These are phyloP conservation scores for Heliocidaris tuberculata DNA, from an alignment of 35 echinoderm and acorn worm species.

Conservation along the genomic window DNA sequence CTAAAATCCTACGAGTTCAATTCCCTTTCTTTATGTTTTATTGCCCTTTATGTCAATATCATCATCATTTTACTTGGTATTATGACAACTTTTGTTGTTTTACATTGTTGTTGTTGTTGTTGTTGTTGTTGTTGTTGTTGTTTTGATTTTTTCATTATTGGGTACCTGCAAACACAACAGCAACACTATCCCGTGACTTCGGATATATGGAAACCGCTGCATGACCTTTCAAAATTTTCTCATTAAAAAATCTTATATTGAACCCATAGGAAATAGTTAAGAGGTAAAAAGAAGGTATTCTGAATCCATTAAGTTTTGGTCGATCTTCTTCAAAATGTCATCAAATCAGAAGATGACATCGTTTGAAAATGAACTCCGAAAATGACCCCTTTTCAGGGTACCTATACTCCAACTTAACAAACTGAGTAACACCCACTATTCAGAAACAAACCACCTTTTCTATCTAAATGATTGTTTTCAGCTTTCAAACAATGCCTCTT, in stretches of 20 bases:
- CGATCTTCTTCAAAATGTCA: neutral
- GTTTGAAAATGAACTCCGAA: neutral
- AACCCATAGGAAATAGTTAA: neutral
- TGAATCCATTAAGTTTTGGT: neutral
- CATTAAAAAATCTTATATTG: neutral
- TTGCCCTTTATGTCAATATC: neutral
- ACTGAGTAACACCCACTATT: neutral
- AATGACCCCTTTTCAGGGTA: neutral
- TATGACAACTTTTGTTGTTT: neutral
- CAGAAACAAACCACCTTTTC: neutral
- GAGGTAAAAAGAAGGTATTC: neutral
- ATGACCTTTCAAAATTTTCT: neutral
- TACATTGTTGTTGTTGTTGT: too few species aligned
- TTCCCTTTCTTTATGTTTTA: neutral
- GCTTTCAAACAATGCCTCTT: neutral
- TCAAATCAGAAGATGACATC: neutral
- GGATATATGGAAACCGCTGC: neutral
- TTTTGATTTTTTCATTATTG: too few species aligned
- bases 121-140: neutral
- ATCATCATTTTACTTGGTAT: neutral
- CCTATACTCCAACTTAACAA: neutral
- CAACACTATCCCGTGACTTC: neutral
- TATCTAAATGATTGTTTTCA: neutral
- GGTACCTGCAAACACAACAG: neutral
- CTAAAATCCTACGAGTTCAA: neutral